These are phyloP conservation scores for Linepithema humile DNA, from an alignment of 1,140 invertebrate genomes.

Conservation along the genomic window DNA sequence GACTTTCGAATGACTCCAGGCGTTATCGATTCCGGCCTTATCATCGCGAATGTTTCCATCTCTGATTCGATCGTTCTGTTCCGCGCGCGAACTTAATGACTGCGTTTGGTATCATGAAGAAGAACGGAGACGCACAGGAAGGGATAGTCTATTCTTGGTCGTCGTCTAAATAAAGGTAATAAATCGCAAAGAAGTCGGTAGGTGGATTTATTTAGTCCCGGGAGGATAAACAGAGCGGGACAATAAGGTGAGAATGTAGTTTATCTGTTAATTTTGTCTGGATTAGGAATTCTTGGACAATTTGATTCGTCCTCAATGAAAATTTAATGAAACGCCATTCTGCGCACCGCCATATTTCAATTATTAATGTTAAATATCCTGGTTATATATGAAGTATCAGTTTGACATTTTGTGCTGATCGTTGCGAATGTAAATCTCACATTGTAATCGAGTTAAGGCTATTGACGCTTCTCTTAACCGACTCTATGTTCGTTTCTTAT, in stretches of 20 bases:
- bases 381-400: not conserved
- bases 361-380: constrained; percentile 38
- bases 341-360: not conserved
- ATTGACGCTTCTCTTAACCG: constrained; percentile 46
- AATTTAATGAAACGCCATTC: not conserved
- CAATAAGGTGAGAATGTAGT: constrained; percentile 31
- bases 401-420: constrained; percentile 11
- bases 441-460: constrained; percentile 50
- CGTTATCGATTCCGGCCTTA: constrained; percentile 79
- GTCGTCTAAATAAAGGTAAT: constrained; percentile 34
- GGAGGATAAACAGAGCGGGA: constrained; percentile 2
- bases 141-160: not conserved
- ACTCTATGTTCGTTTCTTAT: constrained; percentile 45
- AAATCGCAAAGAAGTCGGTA: constrained; percentile 20
- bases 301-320: constrained; percentile 7
- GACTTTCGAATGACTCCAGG: constrained; percentile 82
- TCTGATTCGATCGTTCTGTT: constrained; percentile 2
- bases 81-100: constrained; percentile 28
- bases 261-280: constrained; percentile 20
- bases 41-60: constrained; percentile 60
- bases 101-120: constrained; percentile 20
- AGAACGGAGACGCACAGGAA: not conserved
- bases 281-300: constrained; percentile 28
- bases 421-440: constrained; percentile 40
- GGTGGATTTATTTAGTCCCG: constrained; percentile 34